Percentiles rank a stretch among this genome's conserved stretches.
phyloP scores from a whole-genome alignment of 2,797 vertebrate genomes.

The Anomalospiza imberbis region DNA sequence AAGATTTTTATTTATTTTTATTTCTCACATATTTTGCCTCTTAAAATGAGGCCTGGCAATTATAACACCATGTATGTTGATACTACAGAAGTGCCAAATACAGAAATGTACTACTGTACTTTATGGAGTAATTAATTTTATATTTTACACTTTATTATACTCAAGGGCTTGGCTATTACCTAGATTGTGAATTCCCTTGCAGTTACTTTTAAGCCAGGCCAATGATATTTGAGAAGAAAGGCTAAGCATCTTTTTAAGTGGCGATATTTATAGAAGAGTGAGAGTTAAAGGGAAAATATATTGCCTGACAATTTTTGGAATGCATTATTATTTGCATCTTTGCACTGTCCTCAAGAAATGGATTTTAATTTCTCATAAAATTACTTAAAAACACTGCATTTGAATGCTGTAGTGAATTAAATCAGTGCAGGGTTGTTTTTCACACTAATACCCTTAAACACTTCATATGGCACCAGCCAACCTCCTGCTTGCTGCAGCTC shows the following conservation, averaged over 20 bases:
- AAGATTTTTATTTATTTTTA: background rate
- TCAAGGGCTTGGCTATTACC: background rate
- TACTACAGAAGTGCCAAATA: background rate
- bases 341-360: background rate
- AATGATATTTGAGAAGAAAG: background rate
- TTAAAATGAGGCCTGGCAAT: background rate
- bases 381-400: background rate
- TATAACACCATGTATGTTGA: background rate
- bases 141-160: background rate
- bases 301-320: background rate
- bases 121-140: background rate
- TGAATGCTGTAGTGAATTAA: background rate
- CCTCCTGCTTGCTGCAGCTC: background rate
- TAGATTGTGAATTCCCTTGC: background rate
- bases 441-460: background rate
- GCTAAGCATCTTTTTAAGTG: background rate
- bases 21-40: background rate
- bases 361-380: background rate
- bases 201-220: background rate
- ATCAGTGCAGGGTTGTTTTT: background rate
- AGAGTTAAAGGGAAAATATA: background rate
- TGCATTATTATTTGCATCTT: background rate
- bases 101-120: background rate
- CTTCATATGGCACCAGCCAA: background rate
- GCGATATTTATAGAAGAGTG: background rate